Conservation (phyloP, 2,888 invertebrate genomes). For the Tachina lurida region DNA sequence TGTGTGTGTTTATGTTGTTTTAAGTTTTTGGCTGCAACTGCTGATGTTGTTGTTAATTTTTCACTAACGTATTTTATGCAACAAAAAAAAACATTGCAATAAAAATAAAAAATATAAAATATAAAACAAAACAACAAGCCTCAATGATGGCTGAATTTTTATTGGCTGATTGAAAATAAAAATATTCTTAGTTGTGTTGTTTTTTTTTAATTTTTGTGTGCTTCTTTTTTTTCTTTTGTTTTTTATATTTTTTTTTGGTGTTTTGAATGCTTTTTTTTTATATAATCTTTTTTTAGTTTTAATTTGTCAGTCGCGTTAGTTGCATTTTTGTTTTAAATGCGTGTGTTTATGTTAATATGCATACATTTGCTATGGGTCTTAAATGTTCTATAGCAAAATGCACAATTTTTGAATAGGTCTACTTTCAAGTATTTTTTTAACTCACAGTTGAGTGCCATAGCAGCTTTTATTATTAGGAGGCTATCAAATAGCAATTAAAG, state of each 20-base stretch:
- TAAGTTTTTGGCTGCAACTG: conserved; percentile 57
- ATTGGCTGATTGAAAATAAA: conserved; percentile 82
- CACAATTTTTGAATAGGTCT: conserved; percentile 24
- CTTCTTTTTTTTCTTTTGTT: conserved; percentile 43
- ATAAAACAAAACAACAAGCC: conserved; percentile 69
- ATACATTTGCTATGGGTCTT: conserved; percentile 30
- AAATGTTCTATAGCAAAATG: conserved; percentile 11
- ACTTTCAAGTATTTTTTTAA: background rate
- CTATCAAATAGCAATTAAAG: no score
- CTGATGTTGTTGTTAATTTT: conserved; percentile 62
- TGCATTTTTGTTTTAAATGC: conserved; percentile 68
- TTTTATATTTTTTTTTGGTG: conserved; percentile 72
- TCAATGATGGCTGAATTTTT: conserved; percentile 83
- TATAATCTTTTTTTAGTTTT: conserved; percentile 70
- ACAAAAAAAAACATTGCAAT: conserved; percentile 25
- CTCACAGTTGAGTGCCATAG: background rate
- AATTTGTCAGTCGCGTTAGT: conserved; percentile 73
- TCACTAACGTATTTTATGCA: conserved; percentile 63
- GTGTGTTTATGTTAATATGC: conserved; percentile 54
- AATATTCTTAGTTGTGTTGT: conserved; percentile 77
- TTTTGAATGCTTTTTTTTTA: conserved; percentile 72
- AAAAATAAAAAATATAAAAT: conserved; percentile 39
- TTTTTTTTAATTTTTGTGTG: conserved; percentile 65
- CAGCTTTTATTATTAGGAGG: no score
- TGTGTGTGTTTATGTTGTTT: conserved; percentile 36